A percentile compares a stretch with the other conserved stretches of the same genome.
These are phyloP conservation scores for Diadumene lineata DNA, from an alignment of 92 coral and sea anemone species.

Conservation along the genomic window DNA sequence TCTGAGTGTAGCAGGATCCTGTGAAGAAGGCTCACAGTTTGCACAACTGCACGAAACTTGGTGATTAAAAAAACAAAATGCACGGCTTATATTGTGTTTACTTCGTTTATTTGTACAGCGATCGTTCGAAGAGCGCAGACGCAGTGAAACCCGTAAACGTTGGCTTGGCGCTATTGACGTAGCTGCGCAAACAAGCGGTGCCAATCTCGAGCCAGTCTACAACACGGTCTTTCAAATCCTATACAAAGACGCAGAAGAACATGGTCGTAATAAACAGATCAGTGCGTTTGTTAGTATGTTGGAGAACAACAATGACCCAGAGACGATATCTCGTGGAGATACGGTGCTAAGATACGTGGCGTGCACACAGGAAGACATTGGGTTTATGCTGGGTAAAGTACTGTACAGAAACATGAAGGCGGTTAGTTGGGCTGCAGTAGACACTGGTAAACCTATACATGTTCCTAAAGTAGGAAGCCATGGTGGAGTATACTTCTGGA, in stretches of 20 bases:
- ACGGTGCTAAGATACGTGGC: constrained; percentile 87
- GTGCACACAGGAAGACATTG: constrained; percentile 83
- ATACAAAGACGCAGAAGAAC: constrained; percentile 85
- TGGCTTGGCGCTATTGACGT: constrained; percentile 87
- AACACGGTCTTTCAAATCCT: constrained; percentile 86
- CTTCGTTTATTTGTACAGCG: constrained; percentile 53
- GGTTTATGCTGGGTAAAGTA: constrained; percentile 79
- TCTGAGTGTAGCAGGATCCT: too few species aligned
- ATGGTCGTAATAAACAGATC: constrained; percentile 80
- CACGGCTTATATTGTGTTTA: background rate
- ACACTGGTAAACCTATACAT: constrained; percentile 93
- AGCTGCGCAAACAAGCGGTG: constrained; percentile 97
- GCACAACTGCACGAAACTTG: too few species aligned
- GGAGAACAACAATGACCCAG: constrained; percentile 79
- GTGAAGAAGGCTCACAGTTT: too few species aligned
- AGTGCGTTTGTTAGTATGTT: constrained; percentile 80
- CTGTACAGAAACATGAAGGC: constrained; percentile 83
- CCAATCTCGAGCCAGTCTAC: constrained; percentile 92
- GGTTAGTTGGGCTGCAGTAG: constrained; percentile 90
- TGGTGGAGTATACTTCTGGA: constrained; percentile 88
- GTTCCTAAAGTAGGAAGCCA: constrained; percentile 86
- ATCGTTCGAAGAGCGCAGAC: constrained; percentile 97
- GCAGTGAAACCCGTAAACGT: constrained; percentile 92
- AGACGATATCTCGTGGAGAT: constrained; percentile 74
- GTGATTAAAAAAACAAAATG: too few species aligned